Evolutionary conservation across 1,140 invertebrate species (phyloP).

Genomic region (Papilio dardanus): DNA sequence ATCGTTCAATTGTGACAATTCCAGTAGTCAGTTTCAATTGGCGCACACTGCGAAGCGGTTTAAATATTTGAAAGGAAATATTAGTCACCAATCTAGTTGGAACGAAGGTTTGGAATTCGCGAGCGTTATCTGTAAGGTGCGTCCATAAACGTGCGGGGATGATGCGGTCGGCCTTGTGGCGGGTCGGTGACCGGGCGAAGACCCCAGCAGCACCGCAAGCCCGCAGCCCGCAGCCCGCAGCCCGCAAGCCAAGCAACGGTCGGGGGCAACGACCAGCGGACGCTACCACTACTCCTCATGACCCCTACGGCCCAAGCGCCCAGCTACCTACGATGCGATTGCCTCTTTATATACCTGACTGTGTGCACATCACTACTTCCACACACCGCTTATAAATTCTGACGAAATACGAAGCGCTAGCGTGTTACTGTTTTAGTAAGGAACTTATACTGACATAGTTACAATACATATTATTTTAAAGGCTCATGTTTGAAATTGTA

Average conservation of each 20-base stretch:
- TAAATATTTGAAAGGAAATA: slow-evolving; percentile 16
- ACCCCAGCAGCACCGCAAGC: slow-evolving; percentile 77
- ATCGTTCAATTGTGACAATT: slow-evolving; percentile 19
- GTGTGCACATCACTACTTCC: background rate
- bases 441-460: background rate
- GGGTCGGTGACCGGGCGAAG: slow-evolving; percentile 80
- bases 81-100: slow-evolving; percentile 36
- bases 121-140: slow-evolving; percentile 57
- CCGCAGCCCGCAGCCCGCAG: slow-evolving; percentile 56
- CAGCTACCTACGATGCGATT: slow-evolving; percentile 54
- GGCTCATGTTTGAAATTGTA: background rate
- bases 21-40: slow-evolving; percentile 5
- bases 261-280: slow-evolving; percentile 77
- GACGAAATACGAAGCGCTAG: slow-evolving; percentile 7
- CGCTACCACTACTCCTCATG: slow-evolving; percentile 65
- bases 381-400: slow-evolving; percentile 21
- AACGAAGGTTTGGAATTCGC: slow-evolving; percentile 55
- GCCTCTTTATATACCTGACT: slow-evolving; percentile 41
- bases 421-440: background rate
- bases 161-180: slow-evolving; percentile 77
- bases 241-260: slow-evolving; percentile 75
- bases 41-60: background rate
- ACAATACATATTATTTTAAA: background rate
- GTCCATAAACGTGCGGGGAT: slow-evolving; percentile 67
- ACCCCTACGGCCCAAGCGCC: slow-evolving; percentile 53